Percentiles rank a stretch among this genome's conserved stretches.
These are phyloP conservation scores for Alectura lathami DNA, from an alignment of 2,113 vertebrate genomes.

Conservation along the genomic window DNA sequence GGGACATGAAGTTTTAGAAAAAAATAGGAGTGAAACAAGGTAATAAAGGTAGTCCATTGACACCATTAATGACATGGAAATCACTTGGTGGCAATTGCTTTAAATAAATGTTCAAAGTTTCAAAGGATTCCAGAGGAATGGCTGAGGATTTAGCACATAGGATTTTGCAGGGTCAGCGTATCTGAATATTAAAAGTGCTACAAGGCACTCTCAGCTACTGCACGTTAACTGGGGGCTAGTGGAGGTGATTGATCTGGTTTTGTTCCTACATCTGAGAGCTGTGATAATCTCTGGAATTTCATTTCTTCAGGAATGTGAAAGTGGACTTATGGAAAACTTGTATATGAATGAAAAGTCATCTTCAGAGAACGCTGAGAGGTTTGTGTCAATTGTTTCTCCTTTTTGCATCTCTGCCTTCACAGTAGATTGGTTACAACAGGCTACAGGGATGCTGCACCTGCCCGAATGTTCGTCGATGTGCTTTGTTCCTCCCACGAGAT, in stretches of 20 bases:
- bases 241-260: not conserved
- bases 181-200: not conserved
- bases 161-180: not conserved
- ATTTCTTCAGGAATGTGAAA: not conserved
- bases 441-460: not conserved
- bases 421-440: not conserved
- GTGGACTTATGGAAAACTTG: not conserved
- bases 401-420: not conserved
- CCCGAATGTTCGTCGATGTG: not conserved
- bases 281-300: not conserved
- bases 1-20: not conserved
- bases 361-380: accelerated
- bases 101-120: not conserved
- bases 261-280: not conserved
- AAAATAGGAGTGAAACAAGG: not conserved
- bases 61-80: not conserved
- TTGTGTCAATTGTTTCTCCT: not conserved
- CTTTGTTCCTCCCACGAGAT: slow-evolving; percentile 40
- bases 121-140: not conserved
- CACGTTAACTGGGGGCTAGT: not conserved
- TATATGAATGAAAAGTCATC: not conserved
- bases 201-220: not conserved
- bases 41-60: not conserved
- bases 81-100: not conserved
- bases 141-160: not conserved